Base-by-base conservation (phyloP, 92 coral and sea anemone genomes). In the Siderastrea siderea region DNA sequence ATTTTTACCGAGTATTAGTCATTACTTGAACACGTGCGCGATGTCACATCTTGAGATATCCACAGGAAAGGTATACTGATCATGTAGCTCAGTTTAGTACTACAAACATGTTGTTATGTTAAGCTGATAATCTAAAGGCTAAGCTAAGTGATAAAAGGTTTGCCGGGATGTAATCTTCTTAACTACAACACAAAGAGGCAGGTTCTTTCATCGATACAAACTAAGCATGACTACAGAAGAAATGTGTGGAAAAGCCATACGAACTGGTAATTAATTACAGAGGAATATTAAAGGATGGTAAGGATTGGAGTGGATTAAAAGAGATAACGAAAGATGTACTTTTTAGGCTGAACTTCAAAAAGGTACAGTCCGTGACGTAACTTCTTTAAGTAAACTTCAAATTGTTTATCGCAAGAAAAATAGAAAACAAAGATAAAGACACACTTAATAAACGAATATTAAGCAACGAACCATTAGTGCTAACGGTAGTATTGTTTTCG, bases 91-190 rank as follows among this genome's bases (percentile, higher is more conserved):
- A n/a, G 2, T 15, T 17, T 47, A 3, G 73, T 8, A 44, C 46
- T 68, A 50, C 8, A 71, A 71, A 71, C 75, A 71, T 71, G 55
- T 11, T 47, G 74, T 14, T 71, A 71, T 15, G 43, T 48, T 71
- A 71, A 71, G 57, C 26, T 7, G 19, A 47, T 71, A 47, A 71
- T 71, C 55, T 13, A 68, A 0, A 45, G 16, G 74, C 43, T 45
- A 43, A 15, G 5, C 5, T 2, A 44, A 10, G 74, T 44, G 52
- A 45, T 45, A 15, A 68, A 12, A 38, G 51, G 50, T 2, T 15
- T 3, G 47, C 1, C 19, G 26, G 47, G 7, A 6, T 16, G 1
- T 16, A 1, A 65, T 47, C 70, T 7, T 17, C 38, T 17, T 65
- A 65, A 3, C 66, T 15, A 6, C 71, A 4, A 5, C 47, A 7